These are phyloP conservation scores for Calameuta idolon DNA, from an alignment of 2,888 invertebrate species.

Conservation along the genomic window DNA sequence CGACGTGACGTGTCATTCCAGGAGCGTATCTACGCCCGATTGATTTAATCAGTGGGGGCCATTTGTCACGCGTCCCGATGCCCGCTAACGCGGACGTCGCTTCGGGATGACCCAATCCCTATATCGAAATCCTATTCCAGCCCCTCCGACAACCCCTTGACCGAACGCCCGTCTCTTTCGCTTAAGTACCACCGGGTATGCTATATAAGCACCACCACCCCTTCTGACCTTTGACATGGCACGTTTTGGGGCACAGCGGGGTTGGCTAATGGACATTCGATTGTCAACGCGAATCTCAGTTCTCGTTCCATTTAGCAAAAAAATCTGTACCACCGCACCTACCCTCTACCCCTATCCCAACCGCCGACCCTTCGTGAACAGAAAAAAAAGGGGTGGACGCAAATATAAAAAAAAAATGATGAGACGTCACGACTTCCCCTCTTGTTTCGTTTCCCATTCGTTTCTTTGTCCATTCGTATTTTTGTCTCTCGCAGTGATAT, in stretches of 20 bases:
- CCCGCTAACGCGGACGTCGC: not conserved
- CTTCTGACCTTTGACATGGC: not conserved
- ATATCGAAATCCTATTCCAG: not conserved
- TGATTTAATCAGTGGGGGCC: conserved; percentile 43
- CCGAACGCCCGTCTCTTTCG: not conserved
- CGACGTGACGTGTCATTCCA: conserved; percentile 16
- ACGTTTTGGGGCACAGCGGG: not conserved
- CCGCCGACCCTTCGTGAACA: not conserved
- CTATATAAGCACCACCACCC: not conserved
- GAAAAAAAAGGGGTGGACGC: not conserved
- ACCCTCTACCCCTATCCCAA: not conserved
- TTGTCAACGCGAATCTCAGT: conserved; percentile 1
- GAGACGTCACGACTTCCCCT: not conserved
- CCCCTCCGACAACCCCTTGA: not conserved
- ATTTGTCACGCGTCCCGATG: conserved; percentile 39
- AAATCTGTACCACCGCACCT: not conserved
- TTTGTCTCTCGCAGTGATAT: not conserved
- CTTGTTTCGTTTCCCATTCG: not conserved
- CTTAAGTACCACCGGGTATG: not conserved
- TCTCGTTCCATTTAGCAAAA: not conserved
- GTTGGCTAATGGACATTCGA: conserved; percentile 9
- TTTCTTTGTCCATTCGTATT: conserved; percentile 3
- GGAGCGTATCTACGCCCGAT: conserved; percentile 30
- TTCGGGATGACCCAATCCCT: not conserved
- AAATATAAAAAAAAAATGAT: not conserved